phyloP scores from a whole-genome alignment of 2,113 vertebrate genomes.

The Thalassarche chlororhynchos region DNA sequence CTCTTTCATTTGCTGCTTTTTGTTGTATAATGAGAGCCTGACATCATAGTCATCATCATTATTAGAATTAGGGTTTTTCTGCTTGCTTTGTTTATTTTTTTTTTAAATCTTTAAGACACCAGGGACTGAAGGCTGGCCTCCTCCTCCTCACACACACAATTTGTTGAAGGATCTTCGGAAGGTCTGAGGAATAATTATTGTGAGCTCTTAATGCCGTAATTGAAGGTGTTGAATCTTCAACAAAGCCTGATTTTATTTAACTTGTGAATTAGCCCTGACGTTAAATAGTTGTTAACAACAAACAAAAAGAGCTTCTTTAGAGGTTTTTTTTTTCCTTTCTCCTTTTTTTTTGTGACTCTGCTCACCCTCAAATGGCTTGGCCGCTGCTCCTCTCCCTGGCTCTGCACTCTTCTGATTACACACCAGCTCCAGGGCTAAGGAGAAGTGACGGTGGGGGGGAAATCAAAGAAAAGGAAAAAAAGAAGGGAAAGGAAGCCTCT shows the following conservation, averaged over 20 bases:
- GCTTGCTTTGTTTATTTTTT: not conserved
- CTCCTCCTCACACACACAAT: not conserved
- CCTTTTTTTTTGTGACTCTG: not conserved
- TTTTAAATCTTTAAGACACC: not conserved
- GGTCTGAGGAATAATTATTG: not conserved
- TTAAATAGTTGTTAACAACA: constrained; percentile 24
- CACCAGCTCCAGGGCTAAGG: not conserved
- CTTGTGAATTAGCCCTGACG: not conserved
- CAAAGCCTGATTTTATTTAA: constrained; percentile 24
- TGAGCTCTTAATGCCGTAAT: not conserved
- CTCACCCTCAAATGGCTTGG: not conserved
- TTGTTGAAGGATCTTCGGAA: constrained; percentile 14
- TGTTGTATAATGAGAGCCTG: not conserved
- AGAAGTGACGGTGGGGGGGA: not conserved
- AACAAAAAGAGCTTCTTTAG: not conserved
- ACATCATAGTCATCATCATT: not conserved
- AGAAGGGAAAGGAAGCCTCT: not conserved
- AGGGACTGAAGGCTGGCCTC: not conserved
- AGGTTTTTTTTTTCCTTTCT: not conserved
- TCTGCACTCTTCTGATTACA: not conserved
- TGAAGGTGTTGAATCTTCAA: constrained; percentile 49
- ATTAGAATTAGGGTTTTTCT: not conserved
- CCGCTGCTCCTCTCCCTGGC: not conserved
- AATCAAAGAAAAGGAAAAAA: not conserved
- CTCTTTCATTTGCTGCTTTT: not conserved